These are phyloP conservation scores for Bombus polaris DNA, from an alignment of 1,140 invertebrate genomes.

Conservation along the genomic window DNA sequence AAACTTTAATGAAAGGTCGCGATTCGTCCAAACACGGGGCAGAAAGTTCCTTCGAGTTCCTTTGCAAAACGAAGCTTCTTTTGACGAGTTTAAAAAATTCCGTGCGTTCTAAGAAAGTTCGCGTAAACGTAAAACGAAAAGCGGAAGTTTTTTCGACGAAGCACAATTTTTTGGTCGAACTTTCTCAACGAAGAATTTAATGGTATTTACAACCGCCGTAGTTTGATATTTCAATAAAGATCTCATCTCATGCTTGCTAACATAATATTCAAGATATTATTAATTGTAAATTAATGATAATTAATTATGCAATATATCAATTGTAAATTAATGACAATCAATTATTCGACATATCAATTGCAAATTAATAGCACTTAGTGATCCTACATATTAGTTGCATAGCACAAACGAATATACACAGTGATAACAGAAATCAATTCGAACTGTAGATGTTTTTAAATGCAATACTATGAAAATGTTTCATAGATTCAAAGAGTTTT, in stretches of 20 bases:
- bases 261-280: not conserved
- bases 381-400: not conserved
- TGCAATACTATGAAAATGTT: not conserved
- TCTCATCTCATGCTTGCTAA: not conserved
- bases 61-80: not conserved
- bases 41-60: conserved; percentile 3
- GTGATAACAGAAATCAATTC: not conserved
- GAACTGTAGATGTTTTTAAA: not conserved
- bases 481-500: not conserved
- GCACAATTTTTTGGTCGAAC: not conserved
- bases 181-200: not conserved
- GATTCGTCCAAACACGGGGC: conserved; percentile 18
- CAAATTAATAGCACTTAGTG: not conserved
- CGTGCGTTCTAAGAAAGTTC: not conserved
- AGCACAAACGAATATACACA: not conserved
- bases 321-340: not conserved
- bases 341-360: not conserved
- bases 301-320: not conserved
- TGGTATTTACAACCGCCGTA: not conserved
- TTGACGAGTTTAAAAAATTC: conserved; percentile 8
- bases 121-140: not conserved
- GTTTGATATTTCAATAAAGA: not conserved
- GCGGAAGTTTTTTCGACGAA: not conserved
- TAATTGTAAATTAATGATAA: not conserved
- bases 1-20: conserved; percentile 30